phyloP scores from a whole-genome alignment of 2,888 invertebrate species.

The Troglohyphantes excavatus region DNA sequence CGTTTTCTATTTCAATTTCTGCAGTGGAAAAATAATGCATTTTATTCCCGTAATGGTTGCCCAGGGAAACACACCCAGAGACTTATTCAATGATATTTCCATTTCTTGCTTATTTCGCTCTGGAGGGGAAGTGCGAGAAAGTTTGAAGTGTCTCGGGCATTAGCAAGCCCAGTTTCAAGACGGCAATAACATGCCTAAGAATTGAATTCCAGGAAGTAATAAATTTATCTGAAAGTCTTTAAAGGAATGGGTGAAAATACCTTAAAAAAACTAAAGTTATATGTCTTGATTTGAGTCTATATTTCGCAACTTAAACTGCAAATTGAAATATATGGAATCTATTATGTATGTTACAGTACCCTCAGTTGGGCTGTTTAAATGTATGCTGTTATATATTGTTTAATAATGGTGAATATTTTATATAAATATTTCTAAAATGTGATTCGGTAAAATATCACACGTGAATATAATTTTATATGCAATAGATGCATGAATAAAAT shows the following conservation, averaged over 20 bases:
- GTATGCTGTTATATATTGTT: too few relatives aligned
- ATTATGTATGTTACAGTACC: too few relatives aligned
- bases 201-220: constrained; percentile 17
- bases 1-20: constrained; percentile 58
- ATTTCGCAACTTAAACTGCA: too few relatives aligned
- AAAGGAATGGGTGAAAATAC: background rate
- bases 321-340: too few relatives aligned
- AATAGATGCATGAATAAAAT: too few relatives aligned
- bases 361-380: too few relatives aligned
- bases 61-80: constrained; percentile 45
- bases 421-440: too few relatives aligned
- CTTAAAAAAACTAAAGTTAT: too few relatives aligned
- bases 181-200: constrained; percentile 54
- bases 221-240: background rate
- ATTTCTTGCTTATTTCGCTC: constrained; percentile 19
- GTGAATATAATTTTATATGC: too few relatives aligned
- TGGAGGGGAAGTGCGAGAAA: background rate
- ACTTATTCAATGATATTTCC: constrained; percentile 75
- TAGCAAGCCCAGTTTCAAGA: constrained; percentile 37
- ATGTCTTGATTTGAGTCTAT: too few relatives aligned
- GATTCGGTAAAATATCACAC: too few relatives aligned
- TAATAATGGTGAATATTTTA: too few relatives aligned
- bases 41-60: constrained; percentile 51
- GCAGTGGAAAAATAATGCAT: constrained; percentile 51
- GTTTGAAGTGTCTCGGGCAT: constrained; percentile 29